A percentile compares a stretch with the other conserved stretches of the same genome.
phyloP scores from a whole-genome alignment of 2,888 invertebrate genomes.

The Harmothoe impar region DNA sequence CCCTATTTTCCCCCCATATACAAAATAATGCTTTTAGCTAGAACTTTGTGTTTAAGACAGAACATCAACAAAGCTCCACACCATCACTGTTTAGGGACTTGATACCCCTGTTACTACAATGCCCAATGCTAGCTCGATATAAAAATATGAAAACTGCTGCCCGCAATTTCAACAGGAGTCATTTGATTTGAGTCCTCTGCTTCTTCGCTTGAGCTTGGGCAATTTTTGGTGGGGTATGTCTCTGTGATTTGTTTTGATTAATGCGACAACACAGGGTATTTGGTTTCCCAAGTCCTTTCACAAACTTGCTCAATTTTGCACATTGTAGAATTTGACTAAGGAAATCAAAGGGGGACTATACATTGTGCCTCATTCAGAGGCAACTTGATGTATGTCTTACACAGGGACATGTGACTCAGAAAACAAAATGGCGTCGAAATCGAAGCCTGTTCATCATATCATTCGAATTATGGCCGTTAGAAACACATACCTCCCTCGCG shows the following conservation, averaged over 20 bases:
- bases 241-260: too few relatives aligned
- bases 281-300: too few relatives aligned
- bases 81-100: too few relatives aligned
- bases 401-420: too few relatives aligned
- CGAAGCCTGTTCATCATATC: background rate
- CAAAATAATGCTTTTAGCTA: slow-evolving; percentile 50
- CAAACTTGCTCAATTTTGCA: too few relatives aligned
- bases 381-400: too few relatives aligned
- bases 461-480: background rate
- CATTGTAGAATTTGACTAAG: too few relatives aligned
- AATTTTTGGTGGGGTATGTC: too few relatives aligned
- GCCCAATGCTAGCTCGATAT: slow-evolving; percentile 34
- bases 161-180: slow-evolving; percentile 1
- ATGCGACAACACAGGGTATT: too few relatives aligned
- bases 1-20: background rate
- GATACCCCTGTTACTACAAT: background rate
- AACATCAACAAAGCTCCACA: background rate
- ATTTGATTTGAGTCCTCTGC: background rate
- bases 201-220: too few relatives aligned
- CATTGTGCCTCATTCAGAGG: too few relatives aligned
- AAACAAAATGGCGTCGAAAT: background rate
- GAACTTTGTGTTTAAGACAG: background rate
- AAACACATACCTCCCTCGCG: background rate
- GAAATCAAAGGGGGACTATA: too few relatives aligned
- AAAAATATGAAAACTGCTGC: slow-evolving; percentile 30